phyloP scores from a whole-genome alignment of 2,113 vertebrate genomes.

The Planiliza haematocheilus region DNA sequence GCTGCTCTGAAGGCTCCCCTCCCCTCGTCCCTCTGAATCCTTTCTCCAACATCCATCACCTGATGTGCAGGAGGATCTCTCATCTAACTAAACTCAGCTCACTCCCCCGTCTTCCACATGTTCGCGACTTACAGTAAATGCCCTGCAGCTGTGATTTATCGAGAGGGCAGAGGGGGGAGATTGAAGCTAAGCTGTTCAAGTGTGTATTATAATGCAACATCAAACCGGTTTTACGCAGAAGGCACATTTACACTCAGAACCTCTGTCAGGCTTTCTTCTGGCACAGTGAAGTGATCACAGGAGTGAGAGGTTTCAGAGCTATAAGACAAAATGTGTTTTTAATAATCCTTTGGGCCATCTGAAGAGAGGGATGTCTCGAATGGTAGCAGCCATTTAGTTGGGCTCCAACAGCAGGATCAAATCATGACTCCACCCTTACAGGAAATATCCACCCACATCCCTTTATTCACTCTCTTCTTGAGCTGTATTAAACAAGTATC shows the following conservation, averaged over 20 bases:
- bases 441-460: neutral
- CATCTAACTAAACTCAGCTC: constrained; percentile 11
- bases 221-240: constrained; percentile 42
- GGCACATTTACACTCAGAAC: constrained; percentile 49
- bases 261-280: constrained; percentile 41
- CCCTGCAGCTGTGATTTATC: constrained; percentile 52
- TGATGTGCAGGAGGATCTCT: constrained; percentile 13
- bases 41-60: constrained; percentile 27
- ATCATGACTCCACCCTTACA: neutral
- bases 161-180: neutral
- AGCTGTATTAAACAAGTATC: neutral
- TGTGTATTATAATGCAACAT: constrained; percentile 49
- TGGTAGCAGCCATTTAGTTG: neutral
- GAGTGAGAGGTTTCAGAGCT: constrained; percentile 15
- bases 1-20: constrained; percentile 3
- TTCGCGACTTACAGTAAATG: constrained; percentile 41
- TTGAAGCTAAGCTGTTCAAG: constrained; percentile 30
- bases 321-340: constrained; percentile 25
- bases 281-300: constrained; percentile 53
- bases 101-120: constrained; percentile 2
- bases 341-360: neutral
- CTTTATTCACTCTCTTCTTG: neutral
- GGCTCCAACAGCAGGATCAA: constrained; percentile 18
- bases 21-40: neutral
- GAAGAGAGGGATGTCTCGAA: neutral